Base-by-base conservation (phyloP, 2,888 invertebrate genomes). In the Plebejus melissa region DNA sequence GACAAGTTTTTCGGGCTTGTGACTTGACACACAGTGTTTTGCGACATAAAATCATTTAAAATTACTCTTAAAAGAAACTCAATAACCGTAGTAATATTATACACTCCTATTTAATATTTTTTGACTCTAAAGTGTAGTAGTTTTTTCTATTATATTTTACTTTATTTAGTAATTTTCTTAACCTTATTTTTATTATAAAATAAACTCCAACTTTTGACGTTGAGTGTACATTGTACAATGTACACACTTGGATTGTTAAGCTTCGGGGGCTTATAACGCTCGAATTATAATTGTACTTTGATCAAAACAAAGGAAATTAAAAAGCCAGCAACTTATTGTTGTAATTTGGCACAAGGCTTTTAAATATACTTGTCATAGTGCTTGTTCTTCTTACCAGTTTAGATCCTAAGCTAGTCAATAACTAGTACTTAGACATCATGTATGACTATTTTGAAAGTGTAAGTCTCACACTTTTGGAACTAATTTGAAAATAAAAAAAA, bases 211-310 rank as follows among this genome's bases (percentile, higher is more conserved):
- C 32, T 32, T 32, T 65, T 65, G 28, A 32, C 11, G 65, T 36
- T 13, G 65, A 65, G 13, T 65, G 32, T 65, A 65, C 32, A 65
- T 36, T 36, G 16, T 32, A 65, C 32, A 65, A 65, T 36, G 16
- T 32, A 65, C 65, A 65, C 13, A 32, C 65, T 65, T 65, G 65
- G 65, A 65, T 65, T 65, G 65, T 65, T 65, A 36, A 65, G 65
- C 32, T 65, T 65, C 13, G 9, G 16, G 6, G 32, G 16, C 65
- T 65, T 65, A 65, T 32, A 32, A 65, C 65, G 65, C 65, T 65
- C 32, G 65, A 65, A 32, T 65, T 65, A 32, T 65, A 65, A 65
- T 65, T 65, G 65, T 65, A 32, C 36, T 36, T 65, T 36, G 32
- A 65, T 65, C 65, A 65, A 65, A 65, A 65, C 32, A 65, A 65